Evolutionary conservation across 2,113 vertebrate species (phyloP), one percentile per base, ranked within the genome.

Genomic region (Anolis sagrei): DNA sequence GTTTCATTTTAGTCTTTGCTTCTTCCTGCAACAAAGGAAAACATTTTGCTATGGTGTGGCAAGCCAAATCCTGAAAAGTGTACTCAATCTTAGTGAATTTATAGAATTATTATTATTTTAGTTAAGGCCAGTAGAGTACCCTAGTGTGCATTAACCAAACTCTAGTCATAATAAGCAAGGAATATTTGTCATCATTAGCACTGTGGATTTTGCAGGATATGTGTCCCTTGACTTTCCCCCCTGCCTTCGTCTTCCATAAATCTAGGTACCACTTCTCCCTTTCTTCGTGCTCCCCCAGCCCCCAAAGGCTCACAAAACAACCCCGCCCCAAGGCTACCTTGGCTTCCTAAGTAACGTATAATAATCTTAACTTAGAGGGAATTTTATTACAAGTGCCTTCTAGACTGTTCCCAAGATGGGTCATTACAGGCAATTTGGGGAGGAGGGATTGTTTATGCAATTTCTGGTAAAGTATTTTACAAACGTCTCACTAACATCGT

Each of bases 341-440:
- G 79, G 69, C 90, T 89, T 83, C 79, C 51, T 90, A 51, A 68
- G 77, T 79, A 80, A 74, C 90, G 92, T 74, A 73, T 73, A 87
- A 75, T 18, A 70, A 36, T 32, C 48, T 79, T 94, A 90, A 91
- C 79, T 89, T 84, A 83, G 80, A 87, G 82, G 81, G 70, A 82
- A 16, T 92, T 94, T 93, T 90, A 90, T 94, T 93, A 89, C 84
- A 85, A 51, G 84, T 92, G 90, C 87, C 90, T 93, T 90, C 90
- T 89, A 83, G 89, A 90, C 74, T 90, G 91, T 93, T 94, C 93
- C 91, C 93, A 91, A 87, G 87, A 87, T 92, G 90, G 89, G 89
- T 93, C 92, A 83, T 95, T 95, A 89, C 0, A 0, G 86, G 68
- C 86, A 27, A n/a, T n/a, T 5, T 29, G 27, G 14, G 39, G 73